Evolutionary conservation across 2,113 vertebrate genomes (phyloP).

Genomic region (Leuciscus idus): DNA sequence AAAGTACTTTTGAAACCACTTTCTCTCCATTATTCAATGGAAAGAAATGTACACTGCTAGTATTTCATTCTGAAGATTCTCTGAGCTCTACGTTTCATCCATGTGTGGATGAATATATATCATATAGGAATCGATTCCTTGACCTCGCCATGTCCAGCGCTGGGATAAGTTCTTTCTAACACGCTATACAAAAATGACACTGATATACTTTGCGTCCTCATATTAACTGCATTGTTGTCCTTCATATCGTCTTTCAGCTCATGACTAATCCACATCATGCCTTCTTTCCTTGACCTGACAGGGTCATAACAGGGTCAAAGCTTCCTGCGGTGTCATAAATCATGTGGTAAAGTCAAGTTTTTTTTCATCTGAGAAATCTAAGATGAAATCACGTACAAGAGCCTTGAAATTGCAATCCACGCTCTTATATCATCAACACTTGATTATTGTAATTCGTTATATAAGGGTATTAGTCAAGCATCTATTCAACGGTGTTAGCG

Average conservation of each 20-base stretch:
- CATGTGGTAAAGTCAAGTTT: too few species aligned
- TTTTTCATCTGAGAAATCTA: too few species aligned
- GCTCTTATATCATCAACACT: too few species aligned
- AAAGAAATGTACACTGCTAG: neutral
- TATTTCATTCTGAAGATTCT: neutral
- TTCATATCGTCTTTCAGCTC: neutral
- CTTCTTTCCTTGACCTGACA: neutral
- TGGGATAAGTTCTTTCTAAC: neutral
- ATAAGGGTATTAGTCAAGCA: too few species aligned
- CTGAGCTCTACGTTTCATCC: neutral
- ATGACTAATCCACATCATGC: neutral
- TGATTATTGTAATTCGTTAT: too few species aligned
- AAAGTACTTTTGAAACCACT: neutral
- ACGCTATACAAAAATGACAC: neutral
- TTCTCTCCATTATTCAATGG: too few species aligned
- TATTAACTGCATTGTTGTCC: neutral
- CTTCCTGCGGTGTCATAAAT: neutral
- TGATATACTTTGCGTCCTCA: neutral
- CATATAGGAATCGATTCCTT: neutral
- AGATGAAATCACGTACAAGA: too few species aligned
- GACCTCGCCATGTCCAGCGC: neutral
- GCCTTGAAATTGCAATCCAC: too few species aligned
- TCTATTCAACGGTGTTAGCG: too few species aligned
- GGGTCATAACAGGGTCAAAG: constrained; percentile 2
- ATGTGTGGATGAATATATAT: neutral